phyloP scores from a whole-genome alignment of 2,797 vertebrate genomes.

The Pteronotus mesoamericanus region DNA sequence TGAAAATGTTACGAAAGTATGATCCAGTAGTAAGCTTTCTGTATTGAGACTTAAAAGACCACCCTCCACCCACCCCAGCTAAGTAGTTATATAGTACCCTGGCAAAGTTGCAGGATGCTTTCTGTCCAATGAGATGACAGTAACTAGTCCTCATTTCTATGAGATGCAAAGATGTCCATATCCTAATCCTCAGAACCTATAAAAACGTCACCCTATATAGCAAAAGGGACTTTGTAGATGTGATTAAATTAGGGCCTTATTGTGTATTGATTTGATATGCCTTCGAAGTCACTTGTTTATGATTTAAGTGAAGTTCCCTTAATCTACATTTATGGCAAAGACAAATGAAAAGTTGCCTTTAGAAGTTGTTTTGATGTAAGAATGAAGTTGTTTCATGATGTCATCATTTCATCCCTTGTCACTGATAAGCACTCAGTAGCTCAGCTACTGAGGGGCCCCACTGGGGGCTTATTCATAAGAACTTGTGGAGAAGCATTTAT shows the following conservation, averaged over 20 bases:
- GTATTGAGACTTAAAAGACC: neutral
- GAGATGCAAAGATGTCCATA: neutral
- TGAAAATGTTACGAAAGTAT: conserved; percentile 52
- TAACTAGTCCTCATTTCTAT: neutral
- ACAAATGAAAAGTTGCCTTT: neutral
- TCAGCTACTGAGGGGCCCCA: too few species aligned
- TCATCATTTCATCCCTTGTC: neutral
- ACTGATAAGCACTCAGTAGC: neutral
- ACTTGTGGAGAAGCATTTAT: neutral
- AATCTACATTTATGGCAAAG: neutral
- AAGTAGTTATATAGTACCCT: neutral
- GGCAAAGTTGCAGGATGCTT: neutral
- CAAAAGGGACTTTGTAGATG: neutral
- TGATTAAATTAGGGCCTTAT: neutral
- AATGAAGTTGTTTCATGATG: neutral
- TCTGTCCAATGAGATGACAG: neutral
- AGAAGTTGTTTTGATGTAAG: neutral
- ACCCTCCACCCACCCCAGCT: neutral
- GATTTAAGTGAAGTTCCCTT: neutral
- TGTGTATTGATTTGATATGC: neutral
- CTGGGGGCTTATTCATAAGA: neutral
- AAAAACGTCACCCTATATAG: neutral
- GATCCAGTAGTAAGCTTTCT: conserved; percentile 16
- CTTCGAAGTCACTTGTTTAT: neutral
- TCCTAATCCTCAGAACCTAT: neutral